Conservation (phyloP, 23 tunicate genomes). For the Botrylloides violaceus region DNA sequence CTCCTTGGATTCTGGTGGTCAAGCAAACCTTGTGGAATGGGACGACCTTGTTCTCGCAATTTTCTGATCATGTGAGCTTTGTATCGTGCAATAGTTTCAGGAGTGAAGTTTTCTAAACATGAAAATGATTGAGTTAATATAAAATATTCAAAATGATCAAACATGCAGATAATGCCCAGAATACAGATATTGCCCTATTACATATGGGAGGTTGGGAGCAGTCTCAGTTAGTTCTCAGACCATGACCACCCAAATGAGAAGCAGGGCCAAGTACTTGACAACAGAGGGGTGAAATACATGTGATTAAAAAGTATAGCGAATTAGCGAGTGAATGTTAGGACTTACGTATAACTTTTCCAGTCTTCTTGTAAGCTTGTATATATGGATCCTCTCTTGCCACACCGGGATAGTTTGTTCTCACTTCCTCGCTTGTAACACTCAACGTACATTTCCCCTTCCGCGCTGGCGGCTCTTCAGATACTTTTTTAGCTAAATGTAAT, state of each 20-base stretch:
- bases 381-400: conserved; percentile 54
- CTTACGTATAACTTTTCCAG: conserved; percentile 5
- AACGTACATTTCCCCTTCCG: conserved; percentile 33
- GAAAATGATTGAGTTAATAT: background rate
- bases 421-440: conserved; percentile 51
- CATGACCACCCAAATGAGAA: no score
- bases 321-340: no score
- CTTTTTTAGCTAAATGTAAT: conserved; percentile 8
- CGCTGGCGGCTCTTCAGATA: background rate
- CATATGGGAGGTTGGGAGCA: background rate
- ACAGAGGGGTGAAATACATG: no score
- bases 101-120: conserved; percentile 12
- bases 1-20: background rate
- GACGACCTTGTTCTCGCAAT: background rate
- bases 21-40: background rate
- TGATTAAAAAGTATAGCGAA: background rate
- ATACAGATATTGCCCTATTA: no score
- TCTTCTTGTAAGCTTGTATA: conserved; percentile 6
- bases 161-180: no score
- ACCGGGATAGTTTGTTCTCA: conserved; percentile 82
- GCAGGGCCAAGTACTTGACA: no score
- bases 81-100: conserved; percentile 15
- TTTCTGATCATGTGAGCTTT: conserved; percentile 12
- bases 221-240: no score
- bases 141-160: no score